phyloP scores from a whole-genome alignment of 2,888 invertebrate species.

The Melieria omissa region DNA sequence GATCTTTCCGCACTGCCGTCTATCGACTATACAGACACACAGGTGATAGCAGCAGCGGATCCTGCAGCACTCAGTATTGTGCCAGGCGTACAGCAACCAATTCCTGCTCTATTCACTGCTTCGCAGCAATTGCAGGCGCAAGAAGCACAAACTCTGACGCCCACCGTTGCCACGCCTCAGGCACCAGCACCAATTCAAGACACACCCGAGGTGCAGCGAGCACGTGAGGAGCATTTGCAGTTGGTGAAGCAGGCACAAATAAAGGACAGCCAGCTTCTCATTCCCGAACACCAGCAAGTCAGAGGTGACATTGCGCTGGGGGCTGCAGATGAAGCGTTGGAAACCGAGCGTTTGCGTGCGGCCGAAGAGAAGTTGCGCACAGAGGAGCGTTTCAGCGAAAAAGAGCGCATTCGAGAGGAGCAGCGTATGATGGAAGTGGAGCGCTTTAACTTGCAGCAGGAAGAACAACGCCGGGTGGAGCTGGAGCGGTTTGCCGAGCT shows the following conservation, averaged over 20 bases:
- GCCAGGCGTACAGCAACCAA: too few relatives aligned
- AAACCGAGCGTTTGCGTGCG: conserved; percentile 47
- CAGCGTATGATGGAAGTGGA: conserved; percentile 49
- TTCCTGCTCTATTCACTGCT: too few relatives aligned
- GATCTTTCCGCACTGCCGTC: too few relatives aligned
- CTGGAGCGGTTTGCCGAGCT: conserved; percentile 49
- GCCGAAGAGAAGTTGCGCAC: conserved; percentile 49
- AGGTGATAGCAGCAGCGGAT: not conserved
- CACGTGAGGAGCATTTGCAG: conserved; percentile 54
- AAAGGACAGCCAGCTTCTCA: conserved; percentile 22
- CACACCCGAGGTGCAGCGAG: conserved; percentile 49
- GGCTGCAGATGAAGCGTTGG: conserved; percentile 14
- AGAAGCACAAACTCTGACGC: too few relatives aligned
- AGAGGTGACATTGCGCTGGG: too few relatives aligned
- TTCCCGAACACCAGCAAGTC: too few relatives aligned
- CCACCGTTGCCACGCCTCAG: not conserved
- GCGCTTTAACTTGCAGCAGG: conserved; percentile 39
- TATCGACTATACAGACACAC: not conserved
- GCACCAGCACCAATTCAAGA: conserved; percentile 14
- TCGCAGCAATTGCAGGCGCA: too few relatives aligned
- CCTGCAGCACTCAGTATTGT: too few relatives aligned
- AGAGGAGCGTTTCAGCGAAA: conserved; percentile 46
- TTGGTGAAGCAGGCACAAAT: conserved; percentile 48
- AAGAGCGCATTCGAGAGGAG: conserved; percentile 50
- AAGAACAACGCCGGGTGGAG: conserved; percentile 44